These are phyloP conservation scores for Bufo bufo DNA, from an alignment of 2,113 vertebrate genomes.

Conservation along the genomic window DNA sequence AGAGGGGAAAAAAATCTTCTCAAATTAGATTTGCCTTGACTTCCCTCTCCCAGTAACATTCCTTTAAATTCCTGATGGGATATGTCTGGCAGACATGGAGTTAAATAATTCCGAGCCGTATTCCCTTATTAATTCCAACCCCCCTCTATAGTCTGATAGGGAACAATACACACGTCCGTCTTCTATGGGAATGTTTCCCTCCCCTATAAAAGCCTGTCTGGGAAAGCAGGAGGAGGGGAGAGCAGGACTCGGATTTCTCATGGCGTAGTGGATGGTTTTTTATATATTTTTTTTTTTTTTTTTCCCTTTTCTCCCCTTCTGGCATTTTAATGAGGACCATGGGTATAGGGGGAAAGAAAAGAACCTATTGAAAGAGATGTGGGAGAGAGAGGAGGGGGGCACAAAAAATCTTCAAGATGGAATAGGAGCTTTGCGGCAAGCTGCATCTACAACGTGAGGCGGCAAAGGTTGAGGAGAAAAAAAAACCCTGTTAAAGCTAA, in stretches of 20 bases:
- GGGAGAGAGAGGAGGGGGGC: conserved; percentile 32
- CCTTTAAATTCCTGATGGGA: conserved; percentile 31
- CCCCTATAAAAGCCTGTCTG: conserved; percentile 58
- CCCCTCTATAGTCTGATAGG: conserved; percentile 51
- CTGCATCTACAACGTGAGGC: conserved; percentile 16
- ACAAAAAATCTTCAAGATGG: conserved; percentile 38
- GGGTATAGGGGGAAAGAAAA: conserved; percentile 55
- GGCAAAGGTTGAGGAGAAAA: conserved; percentile 24
- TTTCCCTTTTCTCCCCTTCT: conserved; percentile 26
- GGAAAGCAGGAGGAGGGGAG: conserved; percentile 55
- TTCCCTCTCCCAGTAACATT: background rate
- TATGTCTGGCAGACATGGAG: conserved; percentile 45
- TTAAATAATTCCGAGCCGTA: conserved; percentile 42
- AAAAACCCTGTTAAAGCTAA: conserved; percentile 7
- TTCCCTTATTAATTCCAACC: conserved; percentile 57
- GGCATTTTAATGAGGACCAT: conserved; percentile 58
- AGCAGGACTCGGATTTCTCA: conserved; percentile 54
- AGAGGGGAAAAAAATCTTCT: no score
- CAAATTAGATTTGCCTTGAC: background rate
- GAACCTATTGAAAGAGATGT: conserved; percentile 53
- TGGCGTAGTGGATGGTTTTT: conserved; percentile 46
- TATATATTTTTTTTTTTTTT: conserved; percentile 54
- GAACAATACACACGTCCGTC: conserved; percentile 56
- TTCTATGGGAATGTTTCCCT: conserved; percentile 59
- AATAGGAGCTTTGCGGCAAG: conserved; percentile 29